Evolutionary conservation across 2,113 vertebrate genomes (phyloP), one percentile per base, ranked within the genome.

Genomic region (Callorhinus ursinus): DNA sequence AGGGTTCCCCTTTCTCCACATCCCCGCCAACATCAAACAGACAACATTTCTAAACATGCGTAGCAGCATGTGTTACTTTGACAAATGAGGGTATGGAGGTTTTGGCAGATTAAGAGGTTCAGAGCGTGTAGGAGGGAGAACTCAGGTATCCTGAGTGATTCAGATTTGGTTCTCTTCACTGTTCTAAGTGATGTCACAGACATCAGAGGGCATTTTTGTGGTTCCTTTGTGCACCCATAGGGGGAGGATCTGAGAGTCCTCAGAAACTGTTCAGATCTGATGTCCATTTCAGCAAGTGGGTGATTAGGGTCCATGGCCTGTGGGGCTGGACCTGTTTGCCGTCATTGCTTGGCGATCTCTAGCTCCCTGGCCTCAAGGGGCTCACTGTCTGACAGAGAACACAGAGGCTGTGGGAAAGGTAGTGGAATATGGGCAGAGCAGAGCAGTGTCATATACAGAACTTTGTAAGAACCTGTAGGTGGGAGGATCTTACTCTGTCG

Each of bases 371-470:
- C 14, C 63, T 92, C 21, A 53, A 49, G 61, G 93, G 28, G n/a
- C n/a, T 72, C 31, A 22, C 0, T 5, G 24, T 33, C 59, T n/a
- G 22, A 13, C 36, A 31, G 57, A 55, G 28, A 39, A 26, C 42
- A 24, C 2, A 81, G 76, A 65, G 53, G n/a, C 63, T 49, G 28
- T 22, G 15, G 65, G 16, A 39, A 21, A 39, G 8, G 63, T 22
- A 9, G 3, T n/a, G n/a, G 53, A 1, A n/a, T 33, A 12, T 9
- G 46, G 36, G 12, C 2, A 51, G 39, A 14, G 8, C 26, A 1
- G 1, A 13, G 0, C 26, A 4, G 55, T 46, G 39, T 31, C 4
- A 1, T 4, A 33, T 1, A 39, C 2, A 42, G 49, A 83, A 7
- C 21, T 33, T 26, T 55, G 39, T 3, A 6, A 72, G 33, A 51